Evolutionary conservation across 2,113 vertebrate genomes (phyloP).

Genomic region (Zingel zingel): DNA sequence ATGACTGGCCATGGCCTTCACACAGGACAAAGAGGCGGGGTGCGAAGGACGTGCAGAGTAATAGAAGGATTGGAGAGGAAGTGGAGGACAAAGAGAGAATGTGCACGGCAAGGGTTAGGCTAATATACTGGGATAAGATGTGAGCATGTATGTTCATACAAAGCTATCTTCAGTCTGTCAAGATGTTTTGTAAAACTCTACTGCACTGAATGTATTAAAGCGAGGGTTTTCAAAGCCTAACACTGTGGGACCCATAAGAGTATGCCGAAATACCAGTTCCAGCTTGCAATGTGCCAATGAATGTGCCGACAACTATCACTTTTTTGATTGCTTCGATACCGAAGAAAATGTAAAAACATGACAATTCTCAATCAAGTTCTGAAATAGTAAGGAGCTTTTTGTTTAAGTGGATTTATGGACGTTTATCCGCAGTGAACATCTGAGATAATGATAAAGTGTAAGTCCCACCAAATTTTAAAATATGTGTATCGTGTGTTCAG

Average conservation of each 20-base stretch:
- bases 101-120: constrained; percentile 49
- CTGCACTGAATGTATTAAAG: background rate
- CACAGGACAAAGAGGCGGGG: constrained; percentile 60
- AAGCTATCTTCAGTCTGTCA: constrained; percentile 14
- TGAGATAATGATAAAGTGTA: background rate
- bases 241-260: background rate
- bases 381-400: background rate
- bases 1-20: constrained; percentile 71
- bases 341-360: background rate
- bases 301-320: background rate
- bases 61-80: constrained; percentile 61
- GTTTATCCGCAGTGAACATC: background rate
- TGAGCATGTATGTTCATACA: constrained; percentile 23
- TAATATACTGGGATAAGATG: constrained; percentile 46
- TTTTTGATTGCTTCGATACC: background rate
- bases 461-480: background rate
- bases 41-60: constrained; percentile 43
- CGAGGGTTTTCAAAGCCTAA: background rate
- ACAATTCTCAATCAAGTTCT: background rate
- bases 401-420: background rate
- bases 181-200: constrained; percentile 26
- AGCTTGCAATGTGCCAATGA: background rate
- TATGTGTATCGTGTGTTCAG: background rate
- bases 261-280: background rate
- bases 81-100: constrained; percentile 59